Evolutionary conservation across 2,113 vertebrate genomes (phyloP).

Genomic region (Nycticorax nycticorax): DNA sequence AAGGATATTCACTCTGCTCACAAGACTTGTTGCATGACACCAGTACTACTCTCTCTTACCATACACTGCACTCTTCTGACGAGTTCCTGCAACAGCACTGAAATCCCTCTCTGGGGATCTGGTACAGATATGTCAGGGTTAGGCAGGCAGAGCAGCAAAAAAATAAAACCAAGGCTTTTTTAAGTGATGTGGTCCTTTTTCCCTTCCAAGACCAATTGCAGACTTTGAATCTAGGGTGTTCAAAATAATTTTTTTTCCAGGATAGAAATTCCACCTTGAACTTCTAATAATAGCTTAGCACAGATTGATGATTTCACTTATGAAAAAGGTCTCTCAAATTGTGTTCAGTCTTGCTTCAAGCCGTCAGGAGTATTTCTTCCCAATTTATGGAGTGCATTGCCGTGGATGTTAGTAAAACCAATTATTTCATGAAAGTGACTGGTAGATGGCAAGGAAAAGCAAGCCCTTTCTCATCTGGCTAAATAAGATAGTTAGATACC

Average conservation of each 20-base stretch:
- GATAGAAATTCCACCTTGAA: conserved; percentile 3
- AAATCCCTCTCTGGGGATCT: background rate
- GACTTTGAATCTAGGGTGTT: background rate
- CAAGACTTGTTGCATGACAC: background rate
- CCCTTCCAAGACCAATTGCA: background rate
- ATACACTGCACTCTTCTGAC: conserved; percentile 49
- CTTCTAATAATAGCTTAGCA: conserved; percentile 33
- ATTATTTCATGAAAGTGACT: conserved; percentile 48
- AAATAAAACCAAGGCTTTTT: background rate
- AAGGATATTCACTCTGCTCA: background rate
- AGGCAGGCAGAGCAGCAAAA: background rate
- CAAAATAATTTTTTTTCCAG: background rate
- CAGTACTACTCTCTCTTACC: background rate
- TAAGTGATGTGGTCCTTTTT: background rate
- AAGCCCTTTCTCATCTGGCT: background rate
- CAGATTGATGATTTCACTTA: conserved; percentile 38
- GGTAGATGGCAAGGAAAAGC: background rate
- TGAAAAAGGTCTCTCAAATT: conserved; percentile 52
- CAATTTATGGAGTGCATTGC: conserved; percentile 19
- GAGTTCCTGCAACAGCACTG: conserved; percentile 1
- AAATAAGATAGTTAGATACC: background rate
- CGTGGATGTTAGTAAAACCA: conserved; percentile 33
- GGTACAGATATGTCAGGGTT: background rate
- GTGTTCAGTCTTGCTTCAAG: conserved; percentile 58
- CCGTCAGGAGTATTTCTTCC: conserved; percentile 21